Conservation (phyloP, 2,888 invertebrate species). For the Epinotia nisella region DNA sequence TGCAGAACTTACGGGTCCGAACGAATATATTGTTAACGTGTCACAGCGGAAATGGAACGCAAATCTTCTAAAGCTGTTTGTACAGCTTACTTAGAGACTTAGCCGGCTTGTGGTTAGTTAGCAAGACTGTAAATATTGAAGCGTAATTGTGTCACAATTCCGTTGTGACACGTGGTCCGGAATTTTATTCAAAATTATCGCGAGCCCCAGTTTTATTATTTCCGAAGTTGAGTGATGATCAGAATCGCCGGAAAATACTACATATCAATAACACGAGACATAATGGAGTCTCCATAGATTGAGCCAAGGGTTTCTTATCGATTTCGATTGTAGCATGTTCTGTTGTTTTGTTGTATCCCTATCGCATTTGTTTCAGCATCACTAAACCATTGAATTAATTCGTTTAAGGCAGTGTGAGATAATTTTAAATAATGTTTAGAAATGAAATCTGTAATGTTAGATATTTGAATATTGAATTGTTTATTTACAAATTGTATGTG, state of each 20-base stretch:
- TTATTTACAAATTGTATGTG: constrained; percentile 85
- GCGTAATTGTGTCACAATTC: background rate
- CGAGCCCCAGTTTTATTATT: background rate
- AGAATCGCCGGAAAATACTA: constrained; percentile 33
- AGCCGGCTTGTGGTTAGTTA: too few species aligned
- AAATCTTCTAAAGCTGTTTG: too few species aligned
- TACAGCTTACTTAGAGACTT: too few species aligned
- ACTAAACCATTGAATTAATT: constrained; percentile 32
- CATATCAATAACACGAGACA: constrained; percentile 45
- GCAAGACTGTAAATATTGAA: too few species aligned
- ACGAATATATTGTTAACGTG: background rate
- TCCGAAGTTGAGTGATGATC: background rate
- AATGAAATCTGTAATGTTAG: constrained; percentile 74
- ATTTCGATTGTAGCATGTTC: constrained; percentile 3
- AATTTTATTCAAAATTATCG: background rate
- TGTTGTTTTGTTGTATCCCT: constrained; percentile 11
- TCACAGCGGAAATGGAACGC: background rate
- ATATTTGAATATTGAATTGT: constrained; percentile 82
- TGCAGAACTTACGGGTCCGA: background rate
- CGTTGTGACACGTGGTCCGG: background rate
- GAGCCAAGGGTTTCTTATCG: constrained; percentile 9
- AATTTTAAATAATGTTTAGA: constrained; percentile 64
- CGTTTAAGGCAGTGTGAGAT: constrained; percentile 57
- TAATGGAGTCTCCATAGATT: background rate
- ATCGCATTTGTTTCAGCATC: constrained; percentile 32